A percentile compares a stretch with the other conserved stretches of the same genome.
Conservation (phyloP, 2,888 invertebrate genomes). For the Phlogophora meticulosa region DNA sequence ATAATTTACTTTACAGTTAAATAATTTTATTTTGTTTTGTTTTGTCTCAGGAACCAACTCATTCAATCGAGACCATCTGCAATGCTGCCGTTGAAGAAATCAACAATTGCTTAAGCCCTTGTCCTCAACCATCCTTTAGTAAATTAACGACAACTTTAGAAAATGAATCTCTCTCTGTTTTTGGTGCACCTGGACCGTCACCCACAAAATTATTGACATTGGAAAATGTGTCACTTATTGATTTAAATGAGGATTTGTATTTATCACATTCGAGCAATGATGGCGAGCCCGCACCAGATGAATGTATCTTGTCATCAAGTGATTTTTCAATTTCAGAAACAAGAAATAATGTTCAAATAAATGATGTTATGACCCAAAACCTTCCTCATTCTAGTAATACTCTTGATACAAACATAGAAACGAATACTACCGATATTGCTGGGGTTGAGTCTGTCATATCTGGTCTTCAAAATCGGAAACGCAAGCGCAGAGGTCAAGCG, state of each 20-base stretch:
- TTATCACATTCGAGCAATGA: constrained; percentile 26
- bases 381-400: constrained; percentile 14
- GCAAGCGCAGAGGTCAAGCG: constrained; percentile 48
- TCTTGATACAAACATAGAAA: constrained; percentile 29
- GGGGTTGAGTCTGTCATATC: constrained; percentile 31
- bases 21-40: too few relatives aligned
- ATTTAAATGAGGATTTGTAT: constrained; percentile 22
- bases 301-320: too few relatives aligned
- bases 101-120: constrained; percentile 28
- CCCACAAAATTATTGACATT: constrained; percentile 19
- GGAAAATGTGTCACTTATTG: constrained; percentile 19
- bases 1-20: constrained; percentile 19
- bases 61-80: constrained; percentile 17
- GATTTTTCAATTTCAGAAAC: constrained; percentile 2
- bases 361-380: constrained; percentile 20
- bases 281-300: constrained; percentile 5
- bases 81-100: constrained; percentile 22
- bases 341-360: constrained; percentile 20
- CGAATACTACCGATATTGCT: constrained; percentile 38
- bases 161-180: constrained; percentile 24
- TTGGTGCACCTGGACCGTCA: constrained; percentile 18
- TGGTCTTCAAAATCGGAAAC: constrained; percentile 52
- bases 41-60: constrained; percentile 12
- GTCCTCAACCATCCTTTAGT: constrained; percentile 24
- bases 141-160: constrained; percentile 17